These are phyloP conservation scores for Argya squamiceps DNA, from an alignment of 2,797 vertebrate genomes.

Conservation along the genomic window DNA sequence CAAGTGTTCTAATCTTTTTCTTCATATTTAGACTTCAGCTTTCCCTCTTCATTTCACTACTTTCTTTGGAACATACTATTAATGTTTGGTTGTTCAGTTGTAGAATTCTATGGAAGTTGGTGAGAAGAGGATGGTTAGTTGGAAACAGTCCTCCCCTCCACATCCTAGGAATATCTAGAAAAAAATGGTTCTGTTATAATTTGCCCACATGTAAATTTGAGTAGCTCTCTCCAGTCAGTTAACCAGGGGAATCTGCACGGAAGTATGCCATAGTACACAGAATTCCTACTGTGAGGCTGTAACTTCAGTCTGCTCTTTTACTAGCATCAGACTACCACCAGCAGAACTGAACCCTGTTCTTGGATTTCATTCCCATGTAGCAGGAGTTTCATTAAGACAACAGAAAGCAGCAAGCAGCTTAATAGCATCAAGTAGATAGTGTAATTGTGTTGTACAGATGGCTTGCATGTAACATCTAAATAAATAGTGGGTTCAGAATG, in stretches of 20 bases:
- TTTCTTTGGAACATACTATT: constrained; percentile 19
- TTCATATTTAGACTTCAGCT: not conserved
- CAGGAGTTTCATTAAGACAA: constrained; percentile 65
- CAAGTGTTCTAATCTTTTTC: not conserved
- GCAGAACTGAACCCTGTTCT: constrained; percentile 8
- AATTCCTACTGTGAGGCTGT: not conserved
- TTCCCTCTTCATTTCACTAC: not conserved
- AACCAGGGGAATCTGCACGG: not conserved
- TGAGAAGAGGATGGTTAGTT: not conserved
- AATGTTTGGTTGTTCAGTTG: not conserved
- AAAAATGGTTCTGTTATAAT: not conserved
- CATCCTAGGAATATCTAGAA: not conserved
- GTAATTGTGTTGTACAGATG: constrained; percentile 66
- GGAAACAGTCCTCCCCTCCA: not conserved
- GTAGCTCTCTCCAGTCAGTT: not conserved
- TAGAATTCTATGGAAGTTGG: not conserved
- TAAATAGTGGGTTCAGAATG: constrained; percentile 74
- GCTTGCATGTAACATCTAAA: constrained; percentile 73
- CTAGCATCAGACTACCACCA: not conserved
- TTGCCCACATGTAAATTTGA: not conserved
- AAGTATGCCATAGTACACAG: not conserved
- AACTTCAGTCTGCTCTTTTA: not conserved
- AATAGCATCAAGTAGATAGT: constrained; percentile 61
- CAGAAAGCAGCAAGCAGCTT: constrained; percentile 67
- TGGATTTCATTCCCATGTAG: constrained; percentile 50